Percentiles rank a stretch among this genome's conserved stretches.
Conservation (phyloP, 2,888 invertebrate genomes). For the Tetragonula carbonaria region DNA sequence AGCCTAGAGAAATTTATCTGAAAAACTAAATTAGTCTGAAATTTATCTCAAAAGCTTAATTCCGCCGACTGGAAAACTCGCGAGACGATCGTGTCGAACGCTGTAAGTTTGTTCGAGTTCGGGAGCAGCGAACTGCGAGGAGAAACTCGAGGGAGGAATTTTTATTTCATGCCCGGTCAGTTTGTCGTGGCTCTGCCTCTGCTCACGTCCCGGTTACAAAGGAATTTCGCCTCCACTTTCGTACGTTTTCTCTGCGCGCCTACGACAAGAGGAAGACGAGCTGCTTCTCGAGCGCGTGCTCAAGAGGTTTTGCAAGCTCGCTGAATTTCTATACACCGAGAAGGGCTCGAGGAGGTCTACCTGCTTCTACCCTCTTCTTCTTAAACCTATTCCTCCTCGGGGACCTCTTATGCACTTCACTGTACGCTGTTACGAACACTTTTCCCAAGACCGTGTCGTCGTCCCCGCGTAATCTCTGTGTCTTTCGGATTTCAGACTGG, state of each 20-base stretch:
- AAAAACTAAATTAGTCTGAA: no score
- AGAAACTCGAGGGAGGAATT: conserved; percentile 12
- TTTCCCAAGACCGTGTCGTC: conserved; percentile 61
- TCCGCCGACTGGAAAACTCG: not conserved
- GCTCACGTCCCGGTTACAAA: not conserved
- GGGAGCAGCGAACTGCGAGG: not conserved
- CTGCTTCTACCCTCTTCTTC: conserved; percentile 30
- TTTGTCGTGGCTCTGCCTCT: conserved; percentile 29
- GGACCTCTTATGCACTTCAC: conserved; percentile 65
- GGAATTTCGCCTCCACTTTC: not conserved
- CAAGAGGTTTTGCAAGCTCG: conserved; percentile 76
- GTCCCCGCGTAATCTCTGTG: conserved; percentile 52
- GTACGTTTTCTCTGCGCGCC: conserved; percentile 26
- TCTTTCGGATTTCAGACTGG: conserved; percentile 42
- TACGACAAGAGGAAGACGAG: conserved; percentile 66
- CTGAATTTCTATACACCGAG: conserved; percentile 71
- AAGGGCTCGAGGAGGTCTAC: conserved; percentile 48
- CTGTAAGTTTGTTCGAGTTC: not conserved
- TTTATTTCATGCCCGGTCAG: conserved; percentile 47
- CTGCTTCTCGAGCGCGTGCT: conserved; percentile 73
- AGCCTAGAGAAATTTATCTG: no score
- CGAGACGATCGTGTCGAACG: not conserved
- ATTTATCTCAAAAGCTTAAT: no score
- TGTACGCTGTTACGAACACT: conserved; percentile 62
- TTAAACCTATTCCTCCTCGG: conserved; percentile 66